Evolutionary conservation across 2,797 vertebrate genomes (phyloP).

Genomic region (Falco berigora): DNA sequence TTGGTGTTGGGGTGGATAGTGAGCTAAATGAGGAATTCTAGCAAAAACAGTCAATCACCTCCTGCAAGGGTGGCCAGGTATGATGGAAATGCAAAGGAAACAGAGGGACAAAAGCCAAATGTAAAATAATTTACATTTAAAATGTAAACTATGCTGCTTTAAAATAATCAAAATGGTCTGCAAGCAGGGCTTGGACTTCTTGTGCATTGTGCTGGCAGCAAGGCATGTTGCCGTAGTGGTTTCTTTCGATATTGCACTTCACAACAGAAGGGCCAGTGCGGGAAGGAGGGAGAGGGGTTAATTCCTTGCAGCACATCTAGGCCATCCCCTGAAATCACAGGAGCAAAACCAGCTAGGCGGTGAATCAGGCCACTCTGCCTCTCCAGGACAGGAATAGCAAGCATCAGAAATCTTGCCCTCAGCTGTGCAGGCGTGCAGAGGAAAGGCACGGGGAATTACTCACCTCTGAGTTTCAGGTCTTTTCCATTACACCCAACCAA

Average conservation of each 20-base stretch:
- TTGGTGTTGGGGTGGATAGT: neutral
- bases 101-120: neutral
- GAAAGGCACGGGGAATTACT: neutral
- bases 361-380: constrained; percentile 21
- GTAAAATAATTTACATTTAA: too few relatives aligned
- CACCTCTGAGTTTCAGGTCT: neutral
- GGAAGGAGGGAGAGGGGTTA: neutral
- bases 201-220: neutral
- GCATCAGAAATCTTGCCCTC: neutral
- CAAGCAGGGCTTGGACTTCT: neutral
- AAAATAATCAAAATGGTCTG: neutral
- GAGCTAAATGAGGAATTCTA: neutral
- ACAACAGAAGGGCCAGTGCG: neutral
- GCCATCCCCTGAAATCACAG: constrained; percentile 17
- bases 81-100: neutral
- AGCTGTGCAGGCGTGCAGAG: neutral
- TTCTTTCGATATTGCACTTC: neutral
- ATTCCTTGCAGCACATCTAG: constrained; percentile 18
- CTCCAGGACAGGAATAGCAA: neutral
- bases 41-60: neutral
- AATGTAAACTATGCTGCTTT: neutral
- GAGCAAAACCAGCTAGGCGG: neutral
- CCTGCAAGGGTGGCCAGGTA: neutral
- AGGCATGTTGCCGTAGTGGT: neutral
- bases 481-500: neutral